A percentile compares a stretch with the other conserved stretches of the same genome.
phyloP scores from a whole-genome alignment of 2,113 vertebrate species.

The Scolopax mira region DNA sequence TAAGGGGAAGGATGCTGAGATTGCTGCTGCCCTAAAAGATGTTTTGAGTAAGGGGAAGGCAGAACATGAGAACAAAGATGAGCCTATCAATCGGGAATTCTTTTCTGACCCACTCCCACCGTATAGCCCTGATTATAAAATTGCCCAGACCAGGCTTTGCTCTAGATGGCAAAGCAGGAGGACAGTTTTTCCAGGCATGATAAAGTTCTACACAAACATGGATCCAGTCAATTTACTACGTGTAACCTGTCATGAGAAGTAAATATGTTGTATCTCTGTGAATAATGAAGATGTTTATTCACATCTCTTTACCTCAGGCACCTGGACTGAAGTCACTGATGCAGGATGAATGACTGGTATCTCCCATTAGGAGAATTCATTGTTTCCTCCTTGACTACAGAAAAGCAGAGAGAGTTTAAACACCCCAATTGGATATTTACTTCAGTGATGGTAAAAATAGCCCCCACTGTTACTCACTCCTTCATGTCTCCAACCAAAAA shows the following conservation, averaged over 20 bases:
- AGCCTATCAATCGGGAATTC: too few relatives aligned
- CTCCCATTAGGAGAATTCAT: neutral
- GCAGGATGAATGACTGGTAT: neutral
- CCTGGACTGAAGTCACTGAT: neutral
- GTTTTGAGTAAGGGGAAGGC: too few relatives aligned
- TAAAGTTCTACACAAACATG: neutral
- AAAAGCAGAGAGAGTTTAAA: neutral
- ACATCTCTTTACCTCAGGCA: neutral
- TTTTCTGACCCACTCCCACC: too few relatives aligned
- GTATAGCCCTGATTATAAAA: too few relatives aligned
- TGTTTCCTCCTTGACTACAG: neutral
- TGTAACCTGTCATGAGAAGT: neutral
- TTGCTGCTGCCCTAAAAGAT: too few relatives aligned
- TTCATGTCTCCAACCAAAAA: neutral
- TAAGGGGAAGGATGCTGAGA: too few relatives aligned
- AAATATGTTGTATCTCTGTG: neutral
- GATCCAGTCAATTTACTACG: neutral
- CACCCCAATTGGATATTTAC: neutral
- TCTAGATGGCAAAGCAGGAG: neutral
- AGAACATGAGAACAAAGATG: too few relatives aligned
- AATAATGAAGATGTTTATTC: neutral
- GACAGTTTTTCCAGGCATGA: neutral
- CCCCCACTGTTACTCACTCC: accelerated
- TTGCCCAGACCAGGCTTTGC: neutral
- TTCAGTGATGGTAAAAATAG: neutral